These are phyloP conservation scores for Scotopteryx bipunctaria DNA, from an alignment of 2,888 invertebrate species.

Conservation along the genomic window DNA sequence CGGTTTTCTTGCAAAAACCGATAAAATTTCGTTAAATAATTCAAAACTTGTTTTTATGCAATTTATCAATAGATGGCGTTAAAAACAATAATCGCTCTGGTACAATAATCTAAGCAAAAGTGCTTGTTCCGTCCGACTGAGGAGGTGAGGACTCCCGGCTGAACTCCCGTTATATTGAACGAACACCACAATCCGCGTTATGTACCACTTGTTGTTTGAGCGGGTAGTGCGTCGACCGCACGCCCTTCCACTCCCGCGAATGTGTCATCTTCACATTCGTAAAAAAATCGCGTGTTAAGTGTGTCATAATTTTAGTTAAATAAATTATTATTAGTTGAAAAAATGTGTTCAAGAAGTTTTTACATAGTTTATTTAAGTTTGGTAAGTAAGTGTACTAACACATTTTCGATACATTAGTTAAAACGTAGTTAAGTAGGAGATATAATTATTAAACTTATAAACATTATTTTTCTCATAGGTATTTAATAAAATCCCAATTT, in stretches of 20 bases:
- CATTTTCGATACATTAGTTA: neutral
- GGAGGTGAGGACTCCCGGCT: conserved; percentile 67
- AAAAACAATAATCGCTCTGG: conserved; percentile 46
- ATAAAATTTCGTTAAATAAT: neutral
- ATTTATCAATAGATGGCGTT: conserved; percentile 61
- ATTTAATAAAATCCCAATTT: too few relatives aligned
- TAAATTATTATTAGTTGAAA: conserved; percentile 37
- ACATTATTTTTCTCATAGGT: too few relatives aligned
- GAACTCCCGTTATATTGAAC: conserved; percentile 78
- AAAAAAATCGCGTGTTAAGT: conserved; percentile 70
- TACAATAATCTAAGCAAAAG: conserved; percentile 59
- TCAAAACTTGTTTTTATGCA: neutral
- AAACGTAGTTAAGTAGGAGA: neutral
- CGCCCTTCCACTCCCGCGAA: conserved; percentile 77
- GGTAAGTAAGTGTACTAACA: conserved; percentile 55
- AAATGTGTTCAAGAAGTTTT: conserved; percentile 69
- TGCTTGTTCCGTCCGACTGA: conserved; percentile 51
- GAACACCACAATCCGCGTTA: conserved; percentile 44
- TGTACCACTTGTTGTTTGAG: conserved; percentile 78
- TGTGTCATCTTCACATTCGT: conserved; percentile 73
- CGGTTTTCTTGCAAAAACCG: conserved; percentile 5
- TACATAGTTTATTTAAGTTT: conserved; percentile 56
- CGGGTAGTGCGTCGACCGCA: conserved; percentile 82
- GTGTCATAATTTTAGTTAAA: conserved; percentile 58
- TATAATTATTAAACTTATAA: too few relatives aligned